These are phyloP conservation scores for Acrocyrtus sp. DNA, from an alignment of 2,888 invertebrate genomes.

Conservation along the genomic window DNA sequence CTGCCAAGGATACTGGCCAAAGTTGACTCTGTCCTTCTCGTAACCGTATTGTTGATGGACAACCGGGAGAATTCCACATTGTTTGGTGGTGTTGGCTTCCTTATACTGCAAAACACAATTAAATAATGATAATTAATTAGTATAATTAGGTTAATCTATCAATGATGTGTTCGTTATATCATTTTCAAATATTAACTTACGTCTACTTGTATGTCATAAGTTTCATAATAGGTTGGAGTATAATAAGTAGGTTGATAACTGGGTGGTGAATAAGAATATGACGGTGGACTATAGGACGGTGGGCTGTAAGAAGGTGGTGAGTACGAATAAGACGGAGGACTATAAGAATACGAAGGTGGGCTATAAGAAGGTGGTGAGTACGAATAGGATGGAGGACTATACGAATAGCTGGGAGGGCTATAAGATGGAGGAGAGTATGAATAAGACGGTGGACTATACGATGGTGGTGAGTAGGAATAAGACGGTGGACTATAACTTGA, in stretches of 20 bases:
- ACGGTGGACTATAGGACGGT: conserved; percentile 21
- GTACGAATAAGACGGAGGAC: conserved; percentile 10
- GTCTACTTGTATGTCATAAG: conserved; percentile 56
- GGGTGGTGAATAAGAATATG: conserved; percentile 23
- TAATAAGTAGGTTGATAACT: conserved; percentile 40
- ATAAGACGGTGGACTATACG: conserved; percentile 13
- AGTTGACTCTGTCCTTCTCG: conserved; percentile 56
- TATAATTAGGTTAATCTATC: too few relatives aligned
- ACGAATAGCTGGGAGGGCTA: conserved; percentile 28
- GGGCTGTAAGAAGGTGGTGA: conserved; percentile 20
- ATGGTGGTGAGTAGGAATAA: conserved; percentile 11
- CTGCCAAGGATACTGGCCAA: conserved; percentile 62
- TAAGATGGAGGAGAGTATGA: conserved; percentile 38
- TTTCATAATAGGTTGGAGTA: conserved; percentile 59
- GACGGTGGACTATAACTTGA: conserved; percentile 22
- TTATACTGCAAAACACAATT: conserved; percentile 56
- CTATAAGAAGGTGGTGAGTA: conserved; percentile 26
- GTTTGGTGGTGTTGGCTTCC: conserved; percentile 57
- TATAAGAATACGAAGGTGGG: conserved; percentile 17
- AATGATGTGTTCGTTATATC: too few relatives aligned
- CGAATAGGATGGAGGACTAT: conserved; percentile 28
- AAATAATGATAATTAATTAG: too few relatives aligned
- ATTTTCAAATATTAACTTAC: conserved; percentile 48
- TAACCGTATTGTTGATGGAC: conserved; percentile 60
- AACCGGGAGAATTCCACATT: conserved; percentile 61